Percentiles rank a stretch among this genome's conserved stretches.
Conservation (phyloP, 1,140 invertebrate genomes). For the Drosophila burlai region DNA sequence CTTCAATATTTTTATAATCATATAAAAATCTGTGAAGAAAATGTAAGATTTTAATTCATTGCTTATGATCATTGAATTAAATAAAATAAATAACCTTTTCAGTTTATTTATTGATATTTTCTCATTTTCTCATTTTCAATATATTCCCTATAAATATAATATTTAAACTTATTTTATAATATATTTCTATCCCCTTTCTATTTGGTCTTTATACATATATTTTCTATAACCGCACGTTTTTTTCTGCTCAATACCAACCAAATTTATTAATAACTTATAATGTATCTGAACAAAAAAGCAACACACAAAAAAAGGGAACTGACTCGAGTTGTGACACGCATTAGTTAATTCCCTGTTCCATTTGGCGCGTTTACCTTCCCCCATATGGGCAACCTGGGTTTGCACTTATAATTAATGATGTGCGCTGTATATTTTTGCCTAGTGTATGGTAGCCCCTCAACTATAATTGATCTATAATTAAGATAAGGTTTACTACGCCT, state of each 20-base stretch:
- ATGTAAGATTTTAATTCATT: background rate
- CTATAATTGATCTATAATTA: slow-evolving; percentile 82
- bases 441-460: slow-evolving; percentile 31
- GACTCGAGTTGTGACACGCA: slow-evolving; percentile 18
- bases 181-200: background rate
- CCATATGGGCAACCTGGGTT: slow-evolving; percentile 31
- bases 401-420: slow-evolving; percentile 53
- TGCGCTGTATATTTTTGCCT: slow-evolving; percentile 26
- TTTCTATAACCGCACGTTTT: background rate
- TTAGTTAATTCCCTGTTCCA: slow-evolving; percentile 35
- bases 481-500: slow-evolving; percentile 72
- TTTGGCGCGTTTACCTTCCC: slow-evolving; percentile 21
- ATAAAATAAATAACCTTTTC: background rate
- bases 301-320: slow-evolving; percentile 3
- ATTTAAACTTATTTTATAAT: no score
- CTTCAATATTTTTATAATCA: background rate
- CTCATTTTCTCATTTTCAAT: background rate
- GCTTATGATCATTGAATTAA: no score
- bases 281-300: background rate
- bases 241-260: slow-evolving; percentile 1
- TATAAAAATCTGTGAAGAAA: no score
- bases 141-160: background rate
- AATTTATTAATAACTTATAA: slow-evolving; percentile 17
- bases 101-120: background rate
- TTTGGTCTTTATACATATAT: background rate